These are phyloP conservation scores for Xestia ashworthii DNA, from an alignment of 2,888 invertebrate species.

Conservation along the genomic window DNA sequence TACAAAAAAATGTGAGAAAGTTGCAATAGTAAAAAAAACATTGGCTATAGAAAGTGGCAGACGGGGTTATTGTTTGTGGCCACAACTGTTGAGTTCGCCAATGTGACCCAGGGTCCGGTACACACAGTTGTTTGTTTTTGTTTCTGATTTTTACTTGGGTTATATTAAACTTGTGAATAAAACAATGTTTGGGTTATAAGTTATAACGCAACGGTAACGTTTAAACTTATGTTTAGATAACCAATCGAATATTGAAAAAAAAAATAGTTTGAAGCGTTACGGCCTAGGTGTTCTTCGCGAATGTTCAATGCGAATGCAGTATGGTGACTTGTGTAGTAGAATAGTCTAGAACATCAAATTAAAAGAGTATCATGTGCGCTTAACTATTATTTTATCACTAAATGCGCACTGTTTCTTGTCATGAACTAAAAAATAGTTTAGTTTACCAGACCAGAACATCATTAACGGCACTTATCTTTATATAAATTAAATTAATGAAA, in stretches of 20 bases:
- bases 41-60: constrained; percentile 70
- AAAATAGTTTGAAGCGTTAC: neutral
- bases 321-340: neutral
- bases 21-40: constrained; percentile 43
- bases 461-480: constrained; percentile 51
- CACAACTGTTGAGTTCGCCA: constrained; percentile 7
- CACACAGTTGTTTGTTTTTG: neutral
- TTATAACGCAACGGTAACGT: too few species aligned
- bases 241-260: neutral
- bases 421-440: constrained; percentile 25
- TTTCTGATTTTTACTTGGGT: neutral
- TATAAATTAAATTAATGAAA: constrained; percentile 34
- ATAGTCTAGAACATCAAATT: constrained; percentile 7
- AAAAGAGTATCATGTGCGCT: neutral
- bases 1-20: constrained; percentile 45
- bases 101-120: constrained; percentile 16
- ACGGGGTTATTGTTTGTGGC: constrained; percentile 36
- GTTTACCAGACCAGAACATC: constrained; percentile 60
- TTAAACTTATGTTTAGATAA: neutral
- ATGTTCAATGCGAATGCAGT: neutral
- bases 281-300: neutral
- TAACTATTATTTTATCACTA: constrained; percentile 20
- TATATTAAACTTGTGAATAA: too few species aligned
- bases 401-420: constrained; percentile 32
- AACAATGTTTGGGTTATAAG: too few species aligned